phyloP scores from a whole-genome alignment of 2,113 vertebrate genomes.

The Falco punctatus region DNA sequence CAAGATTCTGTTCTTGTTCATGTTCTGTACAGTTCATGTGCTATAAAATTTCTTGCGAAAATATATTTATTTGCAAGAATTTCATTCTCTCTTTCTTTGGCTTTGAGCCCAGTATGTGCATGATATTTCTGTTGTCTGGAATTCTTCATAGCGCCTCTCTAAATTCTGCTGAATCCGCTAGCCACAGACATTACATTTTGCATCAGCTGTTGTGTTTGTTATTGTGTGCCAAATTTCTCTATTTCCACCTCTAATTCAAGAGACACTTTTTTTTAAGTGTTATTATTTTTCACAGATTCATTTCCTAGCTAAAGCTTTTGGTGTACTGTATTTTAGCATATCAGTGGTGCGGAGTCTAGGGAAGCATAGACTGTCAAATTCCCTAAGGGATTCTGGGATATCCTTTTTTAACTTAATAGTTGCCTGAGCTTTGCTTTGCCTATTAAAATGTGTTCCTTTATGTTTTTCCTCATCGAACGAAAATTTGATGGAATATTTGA shows the following conservation, averaged over 20 bases:
- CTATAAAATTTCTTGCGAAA: background rate
- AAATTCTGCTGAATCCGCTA: background rate
- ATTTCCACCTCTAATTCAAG: background rate
- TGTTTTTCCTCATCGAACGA: constrained; percentile 25
- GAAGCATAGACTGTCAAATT: background rate
- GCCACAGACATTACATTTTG: background rate
- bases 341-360: background rate
- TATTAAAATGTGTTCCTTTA: constrained; percentile 36
- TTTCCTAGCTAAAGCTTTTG: background rate
- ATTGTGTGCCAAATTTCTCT: background rate
- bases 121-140: background rate
- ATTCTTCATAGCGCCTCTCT: background rate
- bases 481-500: constrained; percentile 28
- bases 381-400: constrained; percentile 7
- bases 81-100: background rate
- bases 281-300: background rate
- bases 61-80: background rate
- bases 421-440: constrained; percentile 16
- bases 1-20: background rate
- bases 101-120: background rate
- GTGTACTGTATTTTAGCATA: background rate
- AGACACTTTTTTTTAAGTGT: background rate
- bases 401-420: constrained; percentile 12
- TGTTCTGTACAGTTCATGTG: background rate
- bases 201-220: background rate